phyloP scores from a whole-genome alignment of 2,888 invertebrate species.

The Mythimna ferrago region DNA sequence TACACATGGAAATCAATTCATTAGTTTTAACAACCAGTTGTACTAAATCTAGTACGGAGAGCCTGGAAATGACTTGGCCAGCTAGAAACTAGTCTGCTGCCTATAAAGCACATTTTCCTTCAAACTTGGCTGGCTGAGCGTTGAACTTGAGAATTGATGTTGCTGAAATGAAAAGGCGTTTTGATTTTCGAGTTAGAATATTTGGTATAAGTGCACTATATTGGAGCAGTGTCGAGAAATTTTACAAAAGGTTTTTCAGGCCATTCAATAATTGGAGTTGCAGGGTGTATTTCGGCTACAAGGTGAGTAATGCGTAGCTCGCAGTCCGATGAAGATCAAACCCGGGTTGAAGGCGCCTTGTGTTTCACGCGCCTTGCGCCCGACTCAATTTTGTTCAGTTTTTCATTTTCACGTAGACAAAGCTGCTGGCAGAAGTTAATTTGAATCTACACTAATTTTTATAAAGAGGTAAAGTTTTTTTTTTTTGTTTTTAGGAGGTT shows the following conservation, averaged over 20 bases:
- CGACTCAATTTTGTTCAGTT: too few relatives aligned
- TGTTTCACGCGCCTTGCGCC: too few relatives aligned
- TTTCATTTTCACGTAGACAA: too few relatives aligned
- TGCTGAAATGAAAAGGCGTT: constrained; percentile 20
- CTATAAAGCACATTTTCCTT: constrained; percentile 2
- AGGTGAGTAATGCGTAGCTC: too few relatives aligned
- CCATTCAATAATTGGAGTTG: too few relatives aligned
- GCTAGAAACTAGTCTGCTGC: constrained; percentile 1
- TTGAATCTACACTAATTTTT: too few relatives aligned
- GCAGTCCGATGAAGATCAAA: too few relatives aligned
- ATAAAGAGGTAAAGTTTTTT: too few relatives aligned
- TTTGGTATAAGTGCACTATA: background rate
- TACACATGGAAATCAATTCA: background rate
- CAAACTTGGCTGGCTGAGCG: background rate
- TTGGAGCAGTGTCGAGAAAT: background rate
- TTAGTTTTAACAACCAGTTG: constrained; percentile 11
- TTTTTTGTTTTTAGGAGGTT: too few relatives aligned
- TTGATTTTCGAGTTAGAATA: constrained; percentile 8
- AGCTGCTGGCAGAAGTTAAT: too few relatives aligned
- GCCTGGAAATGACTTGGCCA: constrained; percentile 51
- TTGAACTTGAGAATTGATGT: background rate
- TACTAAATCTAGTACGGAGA: constrained; percentile 35
- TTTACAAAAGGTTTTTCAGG: background rate
- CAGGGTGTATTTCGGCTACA: too few relatives aligned
- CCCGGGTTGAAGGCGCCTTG: too few relatives aligned